These are phyloP conservation scores for Indicator maculatus DNA, from an alignment of 2,113 vertebrate species.

Conservation along the genomic window DNA sequence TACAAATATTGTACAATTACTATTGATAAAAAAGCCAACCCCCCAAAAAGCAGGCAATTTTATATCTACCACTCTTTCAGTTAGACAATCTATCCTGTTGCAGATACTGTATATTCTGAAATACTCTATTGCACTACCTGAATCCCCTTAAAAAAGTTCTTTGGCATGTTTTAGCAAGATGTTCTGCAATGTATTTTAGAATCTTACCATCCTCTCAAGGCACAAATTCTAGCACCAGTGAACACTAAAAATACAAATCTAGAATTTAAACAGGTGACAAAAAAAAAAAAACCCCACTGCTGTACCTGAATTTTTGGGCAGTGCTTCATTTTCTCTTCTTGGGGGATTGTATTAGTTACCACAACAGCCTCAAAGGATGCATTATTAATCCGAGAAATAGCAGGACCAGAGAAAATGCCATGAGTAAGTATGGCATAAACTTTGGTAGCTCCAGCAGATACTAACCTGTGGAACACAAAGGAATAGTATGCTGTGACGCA, in stretches of 20 bases:
- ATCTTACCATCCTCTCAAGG: neutral
- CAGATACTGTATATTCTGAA: neutral
- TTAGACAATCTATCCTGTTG: neutral
- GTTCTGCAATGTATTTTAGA: neutral
- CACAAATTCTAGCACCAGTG: neutral
- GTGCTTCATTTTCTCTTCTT: conserved; percentile 95
- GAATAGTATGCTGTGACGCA: neutral
- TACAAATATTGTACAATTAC: neutral
- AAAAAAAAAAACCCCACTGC: neutral
- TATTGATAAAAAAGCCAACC: neutral
- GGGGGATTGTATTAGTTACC: conserved; percentile 95
- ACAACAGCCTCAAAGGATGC: conserved; percentile 93
- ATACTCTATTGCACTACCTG: neutral
- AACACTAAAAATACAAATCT: neutral
- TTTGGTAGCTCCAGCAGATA: conserved; percentile 91
- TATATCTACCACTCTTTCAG: neutral
- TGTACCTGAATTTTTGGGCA: conserved; percentile 94
- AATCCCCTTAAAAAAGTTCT: neutral
- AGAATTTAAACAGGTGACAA: neutral
- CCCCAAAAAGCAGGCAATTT: neutral
- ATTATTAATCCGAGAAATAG: conserved; percentile 93
- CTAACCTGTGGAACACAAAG: conserved; percentile 73
- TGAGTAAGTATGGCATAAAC: conserved; percentile 96
- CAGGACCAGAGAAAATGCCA: conserved; percentile 94
- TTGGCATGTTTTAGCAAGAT: neutral